Evolutionary conservation across 2,113 vertebrate species (phyloP), one percentile per base, ranked within the genome.

Genomic region (Sorex araneus): DNA sequence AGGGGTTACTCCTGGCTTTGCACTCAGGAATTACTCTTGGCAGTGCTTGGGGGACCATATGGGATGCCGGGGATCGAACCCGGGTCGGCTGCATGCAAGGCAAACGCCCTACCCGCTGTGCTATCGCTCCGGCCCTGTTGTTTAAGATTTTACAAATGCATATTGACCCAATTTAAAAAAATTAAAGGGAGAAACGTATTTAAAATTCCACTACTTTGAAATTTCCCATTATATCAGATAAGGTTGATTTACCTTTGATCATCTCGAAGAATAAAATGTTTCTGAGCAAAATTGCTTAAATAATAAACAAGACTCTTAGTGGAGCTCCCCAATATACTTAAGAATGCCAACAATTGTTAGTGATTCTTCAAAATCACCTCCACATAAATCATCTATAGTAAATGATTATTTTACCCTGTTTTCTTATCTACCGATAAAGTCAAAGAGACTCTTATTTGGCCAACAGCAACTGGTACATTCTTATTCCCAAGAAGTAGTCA

Each of bases 201-300:
- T 60, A 63, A 92, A 84, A 84, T 81, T 89, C 7, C 6, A 77
- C 67, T 78, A 40, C 75, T 93, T 86, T 47, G 79, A 45, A 95
- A 81, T 76, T 92, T 89, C 63, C 63, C 45, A n/a, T 21, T 69
- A 83, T 82, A 25, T 66, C 36, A 57, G 50, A 67, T 63, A 84
- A 89, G 74, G 32, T 50, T 47, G 54, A 93, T 4, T 93, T 80
- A 75, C 47, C 83, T 96, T 91, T 95, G 89, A 86, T 91, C 75
- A 91, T 79, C 18, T 84, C 66, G 2, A 71, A 89, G 95, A 77
- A 78, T 81, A 84, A 87, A 60, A 47, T 16, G 67, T 81, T 95
- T 80, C 83, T 93, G 84, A 89, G 84, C 54, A 93, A 92, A 93
- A 28, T 64, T 88, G 76, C 90, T 95, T 94, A 95, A 40, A 76